Conservation (phyloP, 1,140 invertebrate genomes). For the Samia ricini region DNA sequence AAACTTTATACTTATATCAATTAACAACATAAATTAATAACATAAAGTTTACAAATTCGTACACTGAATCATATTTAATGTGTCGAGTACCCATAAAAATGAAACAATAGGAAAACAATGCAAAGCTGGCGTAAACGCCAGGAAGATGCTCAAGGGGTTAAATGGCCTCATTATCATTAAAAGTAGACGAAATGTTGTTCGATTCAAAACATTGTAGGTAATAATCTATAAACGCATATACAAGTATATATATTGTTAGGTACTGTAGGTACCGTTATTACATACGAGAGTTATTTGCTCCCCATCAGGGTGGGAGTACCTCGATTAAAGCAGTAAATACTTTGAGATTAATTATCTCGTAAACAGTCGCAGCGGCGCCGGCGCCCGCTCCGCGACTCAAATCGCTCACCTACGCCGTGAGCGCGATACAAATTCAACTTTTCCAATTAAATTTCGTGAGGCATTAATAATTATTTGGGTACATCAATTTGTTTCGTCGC, state of each 20-base stretch:
- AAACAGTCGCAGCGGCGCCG: constrained; percentile 61
- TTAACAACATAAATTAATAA: too few relatives aligned
- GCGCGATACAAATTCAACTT: constrained; percentile 78
- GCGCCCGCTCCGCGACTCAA: constrained; percentile 52
- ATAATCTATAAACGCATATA: background rate
- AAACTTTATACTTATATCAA: too few relatives aligned
- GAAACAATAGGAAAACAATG: too few relatives aligned
- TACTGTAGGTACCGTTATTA: constrained; percentile 37
- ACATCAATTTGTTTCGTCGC: constrained; percentile 79
- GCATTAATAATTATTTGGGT: constrained; percentile 80
- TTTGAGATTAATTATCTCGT: constrained; percentile 78
- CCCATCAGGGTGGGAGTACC: constrained; percentile 59
- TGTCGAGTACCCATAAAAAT: too few relatives aligned
- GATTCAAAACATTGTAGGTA: background rate
- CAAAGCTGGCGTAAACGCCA: too few relatives aligned
- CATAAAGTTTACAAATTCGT: too few relatives aligned
- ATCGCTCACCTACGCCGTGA: constrained; percentile 75
- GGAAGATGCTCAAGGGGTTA: too few relatives aligned
- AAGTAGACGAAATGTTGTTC: background rate
- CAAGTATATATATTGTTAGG: background rate
- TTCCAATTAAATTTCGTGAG: constrained; percentile 80
- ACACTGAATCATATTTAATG: too few relatives aligned
- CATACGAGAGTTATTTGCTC: constrained; percentile 71
- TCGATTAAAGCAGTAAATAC: constrained; percentile 78
- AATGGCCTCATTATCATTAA: background rate